Conservation (phyloP, 2,888 invertebrate genomes). For the Noctua janthe region DNA sequence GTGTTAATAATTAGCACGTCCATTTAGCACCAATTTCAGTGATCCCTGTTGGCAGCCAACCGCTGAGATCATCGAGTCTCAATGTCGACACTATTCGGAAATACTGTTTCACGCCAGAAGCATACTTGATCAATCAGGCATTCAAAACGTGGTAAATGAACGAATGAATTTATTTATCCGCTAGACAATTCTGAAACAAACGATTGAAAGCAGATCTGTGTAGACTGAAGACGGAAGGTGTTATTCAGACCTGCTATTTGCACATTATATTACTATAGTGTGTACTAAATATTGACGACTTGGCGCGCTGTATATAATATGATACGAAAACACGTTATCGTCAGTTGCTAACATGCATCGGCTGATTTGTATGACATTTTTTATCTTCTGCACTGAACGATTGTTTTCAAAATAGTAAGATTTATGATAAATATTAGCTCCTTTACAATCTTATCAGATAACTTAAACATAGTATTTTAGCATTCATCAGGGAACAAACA, state of each 20-base stretch:
- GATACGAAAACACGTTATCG: slow-evolving; percentile 45
- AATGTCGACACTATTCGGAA: slow-evolving; percentile 73
- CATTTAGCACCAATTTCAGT: slow-evolving; percentile 77
- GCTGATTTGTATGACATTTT: not conserved
- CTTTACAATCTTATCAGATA: slow-evolving; percentile 6
- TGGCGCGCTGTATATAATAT: slow-evolving; percentile 35
- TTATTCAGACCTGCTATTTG: slow-evolving; percentile 41
- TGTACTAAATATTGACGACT: slow-evolving; percentile 44
- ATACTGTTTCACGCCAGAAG: slow-evolving; percentile 58
- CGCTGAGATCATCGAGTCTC: slow-evolving; percentile 74
- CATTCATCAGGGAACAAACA: not conserved
- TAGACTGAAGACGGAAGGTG: slow-evolving; percentile 13
- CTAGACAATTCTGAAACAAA: slow-evolving; percentile 33
- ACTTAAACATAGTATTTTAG: not conserved
- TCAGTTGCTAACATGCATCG: slow-evolving; percentile 27
- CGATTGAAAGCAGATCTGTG: slow-evolving; percentile 34
- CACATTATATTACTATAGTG: slow-evolving; percentile 40
- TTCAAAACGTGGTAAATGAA: slow-evolving; percentile 29
- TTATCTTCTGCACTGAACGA: slow-evolving; percentile 19
- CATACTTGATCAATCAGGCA: slow-evolving; percentile 22
- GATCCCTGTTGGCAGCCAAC: slow-evolving; percentile 69
- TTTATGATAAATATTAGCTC: not conserved
- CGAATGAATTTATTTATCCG: slow-evolving; percentile 31
- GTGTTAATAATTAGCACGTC: slow-evolving; percentile 70
- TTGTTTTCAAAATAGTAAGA: slow-evolving; percentile 17